These are phyloP conservation scores for Drosophila multiciliata DNA, from an alignment of 2,888 invertebrate genomes.

Conservation along the genomic window DNA sequence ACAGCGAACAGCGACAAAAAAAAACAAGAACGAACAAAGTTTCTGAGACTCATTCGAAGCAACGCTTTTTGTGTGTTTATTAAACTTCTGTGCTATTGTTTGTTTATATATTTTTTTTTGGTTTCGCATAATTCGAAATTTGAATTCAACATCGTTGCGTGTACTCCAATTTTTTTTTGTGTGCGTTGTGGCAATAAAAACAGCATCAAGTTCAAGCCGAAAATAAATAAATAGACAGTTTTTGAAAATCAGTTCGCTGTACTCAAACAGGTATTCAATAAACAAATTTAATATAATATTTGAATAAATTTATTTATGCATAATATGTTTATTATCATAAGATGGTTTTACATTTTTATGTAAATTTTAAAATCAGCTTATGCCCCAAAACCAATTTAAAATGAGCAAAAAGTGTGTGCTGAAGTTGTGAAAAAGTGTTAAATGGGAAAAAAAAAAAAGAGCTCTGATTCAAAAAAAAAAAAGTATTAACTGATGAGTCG, in stretches of 20 bases:
- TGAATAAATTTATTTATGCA: background rate
- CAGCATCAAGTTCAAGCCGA: background rate
- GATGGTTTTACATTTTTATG: background rate
- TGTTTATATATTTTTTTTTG: conserved; percentile 25
- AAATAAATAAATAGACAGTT: background rate
- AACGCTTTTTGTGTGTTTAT: conserved; percentile 17
- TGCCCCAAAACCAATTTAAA: background rate
- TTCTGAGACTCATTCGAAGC: conserved; percentile 12
- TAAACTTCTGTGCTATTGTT: conserved; percentile 10
- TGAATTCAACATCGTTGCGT: conserved; percentile 12
- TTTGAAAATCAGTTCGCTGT: conserved; percentile 2
- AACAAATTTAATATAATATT: background rate
- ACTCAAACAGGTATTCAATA: conserved; percentile 5
- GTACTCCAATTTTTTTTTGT: conserved; percentile 18
- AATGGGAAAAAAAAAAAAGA: background rate
- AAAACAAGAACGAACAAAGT: background rate
- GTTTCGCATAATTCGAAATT: conserved; percentile 11
- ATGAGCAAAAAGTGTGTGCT: background rate
- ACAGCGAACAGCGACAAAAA: background rate
- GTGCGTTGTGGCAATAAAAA: background rate
- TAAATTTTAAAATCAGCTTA: background rate
- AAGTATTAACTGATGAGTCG: background rate
- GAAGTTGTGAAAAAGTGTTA: background rate
- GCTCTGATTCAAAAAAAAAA: background rate
- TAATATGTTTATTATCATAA: background rate